These are phyloP conservation scores for Brachyalestes nurse DNA, from an alignment of 2,797 vertebrate species.

Conservation along the genomic window DNA sequence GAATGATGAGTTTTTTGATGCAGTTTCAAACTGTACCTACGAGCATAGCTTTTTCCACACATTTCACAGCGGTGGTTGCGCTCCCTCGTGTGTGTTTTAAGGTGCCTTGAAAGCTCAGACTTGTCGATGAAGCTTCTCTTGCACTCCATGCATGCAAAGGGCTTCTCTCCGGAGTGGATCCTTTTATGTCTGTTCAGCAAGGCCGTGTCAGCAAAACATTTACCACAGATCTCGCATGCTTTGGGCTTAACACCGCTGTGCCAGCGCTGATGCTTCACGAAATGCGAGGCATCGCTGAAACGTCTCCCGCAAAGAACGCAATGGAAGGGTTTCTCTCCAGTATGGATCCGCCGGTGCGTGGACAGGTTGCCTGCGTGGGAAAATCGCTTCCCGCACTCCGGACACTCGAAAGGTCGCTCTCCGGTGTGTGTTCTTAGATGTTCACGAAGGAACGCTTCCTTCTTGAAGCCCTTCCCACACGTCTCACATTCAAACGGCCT, in stretches of 20 bases:
- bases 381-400: constrained; percentile 30
- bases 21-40: background rate
- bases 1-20: constrained; percentile 10
- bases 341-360: constrained; percentile 39
- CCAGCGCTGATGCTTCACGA: constrained; percentile 34
- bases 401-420: constrained; percentile 26
- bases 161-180: constrained; percentile 40
- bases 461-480: constrained; percentile 10
- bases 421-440: constrained; percentile 36
- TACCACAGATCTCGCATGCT: constrained; percentile 37
- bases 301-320: constrained; percentile 30
- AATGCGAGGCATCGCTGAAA: constrained; percentile 37
- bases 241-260: constrained; percentile 37
- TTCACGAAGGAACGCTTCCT: constrained; percentile 21
- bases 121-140: constrained; percentile 25
- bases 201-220: constrained; percentile 26
- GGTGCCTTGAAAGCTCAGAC: constrained; percentile 42
- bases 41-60: constrained; percentile 34
- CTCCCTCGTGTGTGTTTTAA: constrained; percentile 36
- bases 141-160: constrained; percentile 23
- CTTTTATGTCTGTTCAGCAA: constrained; percentile 37
- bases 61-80: constrained; percentile 31
- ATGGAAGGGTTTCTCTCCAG: constrained; percentile 39
- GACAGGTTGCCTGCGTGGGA: constrained; percentile 17
- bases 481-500: constrained; percentile 14